Percentiles rank a stretch among this genome's conserved stretches.
Evolutionary conservation across 1,140 invertebrate species (phyloP).

Genomic region (Aphidius gifuensis): DNA sequence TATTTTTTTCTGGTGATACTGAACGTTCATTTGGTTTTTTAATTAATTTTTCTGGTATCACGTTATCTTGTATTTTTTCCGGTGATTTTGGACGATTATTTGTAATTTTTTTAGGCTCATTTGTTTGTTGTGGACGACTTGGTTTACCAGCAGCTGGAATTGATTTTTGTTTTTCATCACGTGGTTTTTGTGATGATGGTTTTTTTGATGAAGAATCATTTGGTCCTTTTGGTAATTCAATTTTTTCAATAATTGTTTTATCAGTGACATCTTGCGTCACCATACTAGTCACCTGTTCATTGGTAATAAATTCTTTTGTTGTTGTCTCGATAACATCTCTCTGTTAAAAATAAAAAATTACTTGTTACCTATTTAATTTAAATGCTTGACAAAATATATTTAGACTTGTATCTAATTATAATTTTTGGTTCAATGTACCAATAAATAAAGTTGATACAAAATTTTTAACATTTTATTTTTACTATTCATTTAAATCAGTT

Average conservation of each 20-base stretch:
- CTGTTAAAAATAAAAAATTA: slow-evolving; percentile 29
- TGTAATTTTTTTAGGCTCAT: slow-evolving; percentile 30
- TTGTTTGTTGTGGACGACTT: slow-evolving; percentile 35
- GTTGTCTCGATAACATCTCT: slow-evolving; percentile 40
- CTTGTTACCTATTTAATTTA: neutral
- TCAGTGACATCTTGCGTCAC: slow-evolving; percentile 47
- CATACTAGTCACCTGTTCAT: slow-evolving; percentile 49
- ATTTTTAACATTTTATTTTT: no score
- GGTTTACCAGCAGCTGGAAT: slow-evolving; percentile 43
- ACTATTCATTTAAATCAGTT: no score
- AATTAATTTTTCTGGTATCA: slow-evolving; percentile 24
- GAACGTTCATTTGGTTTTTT: slow-evolving; percentile 24
- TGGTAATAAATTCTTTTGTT: slow-evolving; percentile 42
- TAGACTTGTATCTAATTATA: neutral
- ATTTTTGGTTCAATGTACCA: neutral
- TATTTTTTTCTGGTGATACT: slow-evolving; percentile 13
- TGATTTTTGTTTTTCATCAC: slow-evolving; percentile 40
- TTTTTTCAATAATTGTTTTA: slow-evolving; percentile 33
- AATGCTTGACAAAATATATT: no score
- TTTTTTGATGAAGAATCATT: slow-evolving; percentile 35
- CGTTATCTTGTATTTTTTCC: slow-evolving; percentile 37
- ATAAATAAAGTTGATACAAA: no score
- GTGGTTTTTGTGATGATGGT: slow-evolving; percentile 35
- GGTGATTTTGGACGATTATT: slow-evolving; percentile 36
- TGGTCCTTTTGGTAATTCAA: slow-evolving; percentile 26